Base-by-base conservation (phyloP, 1,140 invertebrate species). In the Drosophila funebris region DNA sequence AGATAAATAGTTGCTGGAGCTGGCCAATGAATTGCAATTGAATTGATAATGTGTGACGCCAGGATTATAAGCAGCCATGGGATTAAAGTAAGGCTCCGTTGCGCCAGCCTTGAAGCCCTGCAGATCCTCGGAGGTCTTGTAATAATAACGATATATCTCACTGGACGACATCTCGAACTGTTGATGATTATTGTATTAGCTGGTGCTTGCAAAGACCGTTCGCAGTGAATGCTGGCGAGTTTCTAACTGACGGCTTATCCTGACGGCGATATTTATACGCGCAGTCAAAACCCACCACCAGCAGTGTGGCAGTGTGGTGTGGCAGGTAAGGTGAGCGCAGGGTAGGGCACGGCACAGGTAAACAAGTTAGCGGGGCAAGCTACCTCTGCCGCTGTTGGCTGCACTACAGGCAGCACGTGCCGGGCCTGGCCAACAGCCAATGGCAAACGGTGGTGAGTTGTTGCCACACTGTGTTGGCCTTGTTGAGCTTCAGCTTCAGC, bases 121-220 rank as follows among this genome's bases (percentile, higher is more conserved):
- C 67, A 91, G 72, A 73, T 91, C 90, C 76, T 91, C 90, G 5
- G 90, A 82, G 16, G 90, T 91, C 70, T 91, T 91, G 71, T 91
- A 91, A 48, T 91, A 91, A 18, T 91, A 91, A 53, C 90, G 90
- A 64, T 90, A 91, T 22, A 91, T 79, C 73, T 91, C 90, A 85
- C 90, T 91, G 73, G 90, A 88, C 73, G 90, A 85, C 85, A 85
- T 85, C 20, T 43, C 57, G 29, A 14, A 27, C n/a, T 57, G 31
- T 27, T n/a, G n/a, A 5, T 60, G 48, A 53, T 31, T 11, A 41
- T 44, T 31, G 13, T 33, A n/a, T 8, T 46, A n/a, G 6, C 22
- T 20, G 39, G 9, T 33, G 13, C 8, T 20, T 36, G 54, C 14
- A 20, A 50, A 54, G 33, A 67, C 56, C 62, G 76, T 73, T 73